A percentile compares a stretch with the other conserved stretches of the same genome.
Conservation (phyloP, 1,140 invertebrate genomes). For the Papilio dardanus region DNA sequence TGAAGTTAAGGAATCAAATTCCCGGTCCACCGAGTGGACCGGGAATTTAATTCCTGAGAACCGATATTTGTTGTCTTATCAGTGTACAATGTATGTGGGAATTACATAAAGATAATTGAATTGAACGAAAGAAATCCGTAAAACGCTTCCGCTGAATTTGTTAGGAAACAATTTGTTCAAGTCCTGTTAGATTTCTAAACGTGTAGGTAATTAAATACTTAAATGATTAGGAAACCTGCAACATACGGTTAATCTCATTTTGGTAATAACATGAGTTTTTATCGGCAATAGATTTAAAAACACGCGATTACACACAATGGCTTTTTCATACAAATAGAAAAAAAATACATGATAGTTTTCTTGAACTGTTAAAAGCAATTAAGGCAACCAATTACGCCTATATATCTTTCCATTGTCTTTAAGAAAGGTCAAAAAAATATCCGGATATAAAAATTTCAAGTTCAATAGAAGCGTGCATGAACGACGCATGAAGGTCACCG, state of each 20-base stretch:
- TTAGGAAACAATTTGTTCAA: slow-evolving; percentile 14
- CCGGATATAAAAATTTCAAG: not conserved
- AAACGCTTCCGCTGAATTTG: not conserved
- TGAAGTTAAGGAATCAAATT: no score
- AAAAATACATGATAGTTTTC: not conserved
- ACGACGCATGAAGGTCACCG: not conserved
- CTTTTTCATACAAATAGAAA: not conserved
- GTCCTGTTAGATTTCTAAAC: slow-evolving; percentile 20
- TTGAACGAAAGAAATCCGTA: not conserved
- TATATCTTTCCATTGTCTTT: not conserved
- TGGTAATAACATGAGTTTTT: not conserved
- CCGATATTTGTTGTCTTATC: no score
- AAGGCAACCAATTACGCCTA: not conserved
- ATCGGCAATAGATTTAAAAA: not conserved
- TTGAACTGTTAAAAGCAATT: not conserved
- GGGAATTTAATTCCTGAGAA: no score
- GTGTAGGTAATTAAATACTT: not conserved
- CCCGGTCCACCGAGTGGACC: no score
- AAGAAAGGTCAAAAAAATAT: not conserved
- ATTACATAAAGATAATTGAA: not conserved
- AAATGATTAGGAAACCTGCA: not conserved
- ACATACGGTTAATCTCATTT: not conserved
- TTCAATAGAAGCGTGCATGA: not conserved
- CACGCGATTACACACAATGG: not conserved
- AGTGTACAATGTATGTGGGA: not conserved